These are phyloP conservation scores for Drosophila paramelanica DNA, from an alignment of 2,888 invertebrate species.

Conservation along the genomic window DNA sequence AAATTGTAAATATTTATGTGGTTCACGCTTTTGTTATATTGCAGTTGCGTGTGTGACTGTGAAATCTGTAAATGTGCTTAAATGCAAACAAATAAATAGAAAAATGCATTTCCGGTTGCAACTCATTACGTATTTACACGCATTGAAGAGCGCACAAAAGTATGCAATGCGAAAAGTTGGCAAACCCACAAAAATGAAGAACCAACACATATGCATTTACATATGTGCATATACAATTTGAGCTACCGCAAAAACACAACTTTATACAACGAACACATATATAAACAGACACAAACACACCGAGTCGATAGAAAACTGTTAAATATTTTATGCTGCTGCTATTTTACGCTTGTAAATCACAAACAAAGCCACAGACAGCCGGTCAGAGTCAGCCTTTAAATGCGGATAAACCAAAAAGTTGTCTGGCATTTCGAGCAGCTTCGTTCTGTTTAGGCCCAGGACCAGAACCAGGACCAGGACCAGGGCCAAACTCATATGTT, in stretches of 20 bases:
- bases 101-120: constrained; percentile 46
- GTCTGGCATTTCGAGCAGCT: constrained; percentile 18
- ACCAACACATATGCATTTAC: constrained; percentile 18
- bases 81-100: constrained; percentile 45
- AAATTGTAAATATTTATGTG: constrained; percentile 57
- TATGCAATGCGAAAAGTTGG: constrained; percentile 41
- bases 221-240: constrained; percentile 31
- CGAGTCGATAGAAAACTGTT: constrained; percentile 61
- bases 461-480: neutral
- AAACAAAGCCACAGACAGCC: constrained; percentile 68
- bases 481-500: constrained; percentile 9
- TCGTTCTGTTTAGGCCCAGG: constrained; percentile 3
- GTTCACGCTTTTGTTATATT: constrained; percentile 26
- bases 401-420: constrained; percentile 53
- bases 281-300: constrained; percentile 16
- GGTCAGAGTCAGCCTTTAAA: constrained; percentile 36
- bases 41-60: constrained; percentile 24
- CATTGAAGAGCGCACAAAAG: constrained; percentile 38
- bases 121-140: constrained; percentile 62
- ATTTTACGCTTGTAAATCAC: constrained; percentile 78
- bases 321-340: constrained; percentile 73
- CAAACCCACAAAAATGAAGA: constrained; percentile 49
- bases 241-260: constrained; percentile 50
- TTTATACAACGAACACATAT: constrained; percentile 24
- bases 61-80: constrained; percentile 37